phyloP scores from a whole-genome alignment of 2,797 vertebrate genomes.

The Malurus leucopterus region DNA sequence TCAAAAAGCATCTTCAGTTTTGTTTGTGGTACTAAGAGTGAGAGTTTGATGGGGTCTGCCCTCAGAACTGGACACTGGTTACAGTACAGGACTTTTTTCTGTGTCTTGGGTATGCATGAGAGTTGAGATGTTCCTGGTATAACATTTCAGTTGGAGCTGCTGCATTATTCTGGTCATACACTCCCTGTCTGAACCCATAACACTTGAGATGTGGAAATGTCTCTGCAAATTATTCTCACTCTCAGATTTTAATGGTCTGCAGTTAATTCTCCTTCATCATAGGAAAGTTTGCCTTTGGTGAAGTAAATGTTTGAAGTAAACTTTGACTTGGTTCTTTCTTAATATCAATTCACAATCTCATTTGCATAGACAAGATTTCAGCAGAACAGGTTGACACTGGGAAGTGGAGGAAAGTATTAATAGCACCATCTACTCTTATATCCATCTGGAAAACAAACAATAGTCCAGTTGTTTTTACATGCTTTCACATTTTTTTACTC shows the following conservation, averaged over 20 bases:
- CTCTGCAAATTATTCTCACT: neutral
- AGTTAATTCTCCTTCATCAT: neutral
- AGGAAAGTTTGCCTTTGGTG: neutral
- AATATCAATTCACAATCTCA: neutral
- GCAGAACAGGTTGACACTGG: neutral
- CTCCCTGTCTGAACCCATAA: neutral
- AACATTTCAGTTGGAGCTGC: neutral
- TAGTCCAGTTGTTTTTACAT: neutral
- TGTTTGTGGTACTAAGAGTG: neutral
- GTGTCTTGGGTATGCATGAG: neutral
- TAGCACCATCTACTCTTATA: neutral
- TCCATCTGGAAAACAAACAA: neutral
- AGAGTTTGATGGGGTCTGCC: neutral
- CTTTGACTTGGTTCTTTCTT: neutral
- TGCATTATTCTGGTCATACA: fast-evolving
- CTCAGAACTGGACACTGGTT: neutral
- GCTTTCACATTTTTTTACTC: neutral
- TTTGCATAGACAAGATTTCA: neutral
- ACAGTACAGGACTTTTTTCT: neutral
- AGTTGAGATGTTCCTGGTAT: neutral
- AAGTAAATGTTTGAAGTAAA: neutral
- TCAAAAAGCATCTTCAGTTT: neutral
- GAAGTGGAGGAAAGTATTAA: neutral
- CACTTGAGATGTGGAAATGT: neutral
- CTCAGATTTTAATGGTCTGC: neutral